Evolutionary conservation across 2,113 vertebrate genomes (phyloP), one percentile per base, ranked within the genome.

Genomic region (Plecotus auritus): DNA sequence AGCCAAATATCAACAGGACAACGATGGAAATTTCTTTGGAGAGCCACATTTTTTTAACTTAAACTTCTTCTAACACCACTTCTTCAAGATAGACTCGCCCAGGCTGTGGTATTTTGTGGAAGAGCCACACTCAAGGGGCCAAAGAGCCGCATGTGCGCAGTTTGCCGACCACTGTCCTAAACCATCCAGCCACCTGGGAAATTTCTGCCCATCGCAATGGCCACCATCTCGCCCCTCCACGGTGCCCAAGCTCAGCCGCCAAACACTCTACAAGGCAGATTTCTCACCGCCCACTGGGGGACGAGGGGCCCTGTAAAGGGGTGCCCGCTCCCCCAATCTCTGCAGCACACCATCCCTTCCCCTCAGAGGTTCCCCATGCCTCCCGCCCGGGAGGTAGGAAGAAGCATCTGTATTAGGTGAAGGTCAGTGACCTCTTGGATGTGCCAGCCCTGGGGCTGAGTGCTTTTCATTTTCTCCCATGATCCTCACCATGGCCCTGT

Each of bases 281-380:
- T 32, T 67, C 37, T 49, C 76, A 3, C 40, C 26, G 26, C 37
- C n/a, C 88, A 6, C 30, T 2, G 32, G 32, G 59, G 20, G 61
- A 11, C 0, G 20, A 26, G 45, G 0, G 5, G 5, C 18, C 76
- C 89, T 5, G 12, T 18, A 7, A 30, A 28, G 47, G 10, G 22
- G 2, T 0, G 1, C 28, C 69, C 0, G 0, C 17, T 30, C n/a
- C 61, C n/a, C 67, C 0, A 9, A 37, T 72, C 13, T 12, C 86
- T 14, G 35, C 22, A 5, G 37, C 4, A 1, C 1, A 4, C 18
- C 77, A 1, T 26, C 26, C 7, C 18, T 66, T 45, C 11, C 32
- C 42, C 56, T 32, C 1, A 1, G 0, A 56, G 76, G 32, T 10
- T 11, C 66, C 56, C 0, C 0, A 22, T 13, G 26, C 42, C 32